Percentiles rank a stretch among this genome's conserved stretches.
These are phyloP conservation scores for Cordylochernes scorpioides DNA, from an alignment of 2,888 invertebrate species.

Conservation along the genomic window DNA sequence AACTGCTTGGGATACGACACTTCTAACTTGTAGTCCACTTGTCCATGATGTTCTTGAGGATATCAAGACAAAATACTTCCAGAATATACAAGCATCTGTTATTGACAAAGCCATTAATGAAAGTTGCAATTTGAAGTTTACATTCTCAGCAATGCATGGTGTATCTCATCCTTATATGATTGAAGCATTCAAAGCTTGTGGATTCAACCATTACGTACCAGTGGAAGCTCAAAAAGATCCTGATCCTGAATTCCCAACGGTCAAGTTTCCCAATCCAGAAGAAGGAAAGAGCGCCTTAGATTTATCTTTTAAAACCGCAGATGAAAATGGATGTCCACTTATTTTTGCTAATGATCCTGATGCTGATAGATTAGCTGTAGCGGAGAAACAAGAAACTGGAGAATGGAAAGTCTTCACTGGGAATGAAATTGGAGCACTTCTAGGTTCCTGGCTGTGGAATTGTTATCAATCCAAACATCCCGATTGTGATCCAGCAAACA, in stretches of 20 bases:
- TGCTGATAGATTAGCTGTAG: conserved; percentile 79
- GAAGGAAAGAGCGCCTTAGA: conserved; percentile 58
- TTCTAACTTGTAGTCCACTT: conserved; percentile 29
- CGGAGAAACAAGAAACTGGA: conserved; percentile 41
- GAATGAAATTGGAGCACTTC: conserved; percentile 72
- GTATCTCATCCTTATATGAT: conserved; percentile 57
- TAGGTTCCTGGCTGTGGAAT: conserved; percentile 75
- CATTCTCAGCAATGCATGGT: conserved; percentile 94
- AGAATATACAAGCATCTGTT: conserved; percentile 25
- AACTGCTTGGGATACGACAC: conserved; percentile 45
- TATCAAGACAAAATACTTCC: conserved; percentile 38
- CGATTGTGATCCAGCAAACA: conserved; percentile 23
- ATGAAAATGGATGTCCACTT: conserved; percentile 35
- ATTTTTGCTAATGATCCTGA: conserved; percentile 95
- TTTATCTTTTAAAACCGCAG: conserved; percentile 48
- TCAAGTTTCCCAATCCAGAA: conserved; percentile 91
- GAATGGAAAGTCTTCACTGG: conserved; percentile 75
- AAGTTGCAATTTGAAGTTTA: conserved; percentile 33
- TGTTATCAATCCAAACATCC: conserved; percentile 27
- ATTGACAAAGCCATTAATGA: not conserved
- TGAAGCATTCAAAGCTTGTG: conserved; percentile 42
- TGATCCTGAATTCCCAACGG: conserved; percentile 89
- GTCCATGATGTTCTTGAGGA: conserved; percentile 40
- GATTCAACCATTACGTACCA: conserved; percentile 30
- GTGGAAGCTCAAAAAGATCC: conserved; percentile 43